A percentile compares a stretch with the other conserved stretches of the same genome.
Conservation (phyloP, 2,888 invertebrate species). For the Phalera bucephala region DNA sequence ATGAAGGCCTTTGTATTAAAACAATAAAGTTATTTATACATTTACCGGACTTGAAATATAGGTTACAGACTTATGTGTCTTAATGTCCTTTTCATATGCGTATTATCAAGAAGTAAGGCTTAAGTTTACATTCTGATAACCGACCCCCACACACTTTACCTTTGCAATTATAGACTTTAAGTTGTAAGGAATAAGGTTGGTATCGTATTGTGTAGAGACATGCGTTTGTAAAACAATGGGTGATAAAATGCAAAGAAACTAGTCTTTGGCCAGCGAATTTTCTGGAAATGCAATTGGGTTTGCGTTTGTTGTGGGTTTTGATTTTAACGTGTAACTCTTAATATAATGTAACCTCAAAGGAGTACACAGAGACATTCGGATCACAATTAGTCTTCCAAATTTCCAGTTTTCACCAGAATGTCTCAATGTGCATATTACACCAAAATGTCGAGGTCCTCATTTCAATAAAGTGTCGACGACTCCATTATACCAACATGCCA, state of each 20-base stretch:
- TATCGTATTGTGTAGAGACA: neutral
- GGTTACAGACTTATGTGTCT: neutral
- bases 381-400: too few relatives aligned
- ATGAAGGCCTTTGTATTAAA: too few relatives aligned
- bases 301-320: neutral
- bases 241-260: slow-evolving; percentile 2
- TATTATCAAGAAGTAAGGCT: neutral
- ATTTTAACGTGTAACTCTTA: too few relatives aligned
- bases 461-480: too few relatives aligned
- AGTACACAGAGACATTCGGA: too few relatives aligned
- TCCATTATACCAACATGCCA: too few relatives aligned
- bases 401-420: too few relatives aligned
- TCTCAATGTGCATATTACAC: too few relatives aligned
- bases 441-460: too few relatives aligned
- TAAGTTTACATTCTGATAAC: slow-evolving; percentile 4
- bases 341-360: too few relatives aligned
- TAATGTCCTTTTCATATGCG: neutral
- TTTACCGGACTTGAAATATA: neutral
- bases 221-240: slow-evolving; percentile 1
- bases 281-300: neutral
- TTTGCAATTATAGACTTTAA: neutral
- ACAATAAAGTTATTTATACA: too few relatives aligned
- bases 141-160: neutral
- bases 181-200: neutral
- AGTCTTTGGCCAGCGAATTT: neutral